These are phyloP conservation scores for Xestia ashworthii DNA, from an alignment of 2,888 invertebrate genomes.

Conservation along the genomic window DNA sequence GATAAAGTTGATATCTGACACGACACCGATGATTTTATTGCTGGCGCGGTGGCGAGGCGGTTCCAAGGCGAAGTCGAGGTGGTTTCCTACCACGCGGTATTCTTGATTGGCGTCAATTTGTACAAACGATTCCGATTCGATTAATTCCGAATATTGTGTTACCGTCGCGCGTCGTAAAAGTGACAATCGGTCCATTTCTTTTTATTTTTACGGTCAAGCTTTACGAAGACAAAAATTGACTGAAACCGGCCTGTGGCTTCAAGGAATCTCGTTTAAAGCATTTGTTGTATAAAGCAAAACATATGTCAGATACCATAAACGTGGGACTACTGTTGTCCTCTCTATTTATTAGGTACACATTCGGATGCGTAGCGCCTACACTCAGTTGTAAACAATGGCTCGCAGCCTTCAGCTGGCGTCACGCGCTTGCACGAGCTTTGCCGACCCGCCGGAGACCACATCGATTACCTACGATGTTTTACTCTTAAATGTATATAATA, in stretches of 20 bases:
- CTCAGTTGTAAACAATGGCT: constrained; percentile 4
- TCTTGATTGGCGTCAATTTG: constrained; percentile 39
- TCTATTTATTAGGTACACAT: constrained; percentile 1
- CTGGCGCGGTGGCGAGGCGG: neutral
- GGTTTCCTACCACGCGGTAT: neutral
- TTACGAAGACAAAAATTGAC: neutral
- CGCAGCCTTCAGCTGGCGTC: constrained; percentile 16
- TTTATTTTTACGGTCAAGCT: neutral
- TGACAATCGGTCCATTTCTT: constrained; percentile 6
- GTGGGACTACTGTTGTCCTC: constrained; percentile 8
- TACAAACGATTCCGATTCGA: constrained; percentile 12
- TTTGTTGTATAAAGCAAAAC: neutral
- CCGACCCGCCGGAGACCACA: neutral
- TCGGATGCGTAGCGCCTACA: constrained; percentile 11
- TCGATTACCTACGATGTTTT: too few relatives aligned
- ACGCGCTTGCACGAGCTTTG: neutral
- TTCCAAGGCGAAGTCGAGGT: neutral
- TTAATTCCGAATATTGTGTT: constrained; percentile 15
- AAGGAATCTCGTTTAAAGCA: neutral
- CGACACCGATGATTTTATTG: neutral
- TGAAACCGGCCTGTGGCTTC: neutral
- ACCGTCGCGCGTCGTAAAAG: neutral
- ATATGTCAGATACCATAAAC: neutral
- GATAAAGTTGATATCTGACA: neutral
- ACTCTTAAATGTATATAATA: too few relatives aligned